Base-by-base conservation (phyloP, 1,140 invertebrate genomes). In the Ostrea denselamellosa region DNA sequence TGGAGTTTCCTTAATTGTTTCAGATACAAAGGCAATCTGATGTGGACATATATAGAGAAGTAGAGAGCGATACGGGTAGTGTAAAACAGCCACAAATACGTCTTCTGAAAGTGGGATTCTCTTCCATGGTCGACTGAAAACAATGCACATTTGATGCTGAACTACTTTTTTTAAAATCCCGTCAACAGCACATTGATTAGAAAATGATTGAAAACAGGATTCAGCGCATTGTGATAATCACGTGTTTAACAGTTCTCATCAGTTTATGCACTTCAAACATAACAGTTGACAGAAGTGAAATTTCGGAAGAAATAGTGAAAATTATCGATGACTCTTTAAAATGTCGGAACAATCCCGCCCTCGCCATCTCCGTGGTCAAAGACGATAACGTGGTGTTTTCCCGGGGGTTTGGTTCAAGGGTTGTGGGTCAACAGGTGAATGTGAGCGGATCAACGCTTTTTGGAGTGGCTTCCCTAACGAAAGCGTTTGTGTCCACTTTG, bases 341-440 rank as follows among this genome's bases (percentile, higher is more conserved):
- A 85, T 87, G 87, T 56, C 7, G 52, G 56, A 54, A 54, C 14
- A 90, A 88, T 54, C 90, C 89, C 4, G 92, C 89, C 14, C 12
- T 92, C n/a, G 88, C 90, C 12, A 83, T 93, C 14, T 87, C 92
- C 0, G 85, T 93, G 7, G 92, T 93, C 19, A 85, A 87, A 82
- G 88, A 88, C 44, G 89, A 87, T 1, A n/a, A 86, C 17, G 86
- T 83, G 0, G 12, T 89, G 14, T 86, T 88, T 25, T 65, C 87
- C n/a, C 53, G 86, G 25, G 91, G 90, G 25, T 92, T 88, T 81
- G 91, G 91, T 5, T 83, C 86, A 10, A 87, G 68, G 9, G 84
- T 88, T 44, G 85, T 10, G 34, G 85, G 14, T 85, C 82, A 51
- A 82, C 68, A 10, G 58, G 83, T 25, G 84, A 68, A 51, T 0